These are phyloP conservation scores for Cordylochernes scorpioides DNA, from an alignment of 2,888 invertebrate genomes.

Conservation along the genomic window DNA sequence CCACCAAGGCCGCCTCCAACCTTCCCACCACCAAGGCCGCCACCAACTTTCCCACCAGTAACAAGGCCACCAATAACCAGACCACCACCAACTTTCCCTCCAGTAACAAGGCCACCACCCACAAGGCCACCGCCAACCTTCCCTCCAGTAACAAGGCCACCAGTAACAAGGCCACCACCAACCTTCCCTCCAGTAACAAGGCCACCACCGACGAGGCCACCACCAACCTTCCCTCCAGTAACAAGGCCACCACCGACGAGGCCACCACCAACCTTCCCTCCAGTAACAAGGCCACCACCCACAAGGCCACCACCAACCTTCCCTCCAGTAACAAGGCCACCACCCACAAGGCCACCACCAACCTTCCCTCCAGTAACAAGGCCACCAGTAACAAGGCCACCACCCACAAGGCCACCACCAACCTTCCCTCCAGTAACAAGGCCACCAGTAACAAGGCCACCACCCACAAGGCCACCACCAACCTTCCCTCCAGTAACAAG, in stretches of 20 bases:
- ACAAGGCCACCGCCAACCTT: slow-evolving; percentile 1
- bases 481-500: slow-evolving; percentile 1
- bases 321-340: slow-evolving; percentile 1
- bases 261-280: slow-evolving; percentile 1
- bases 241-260: slow-evolving; percentile 1
- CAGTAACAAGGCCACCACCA: slow-evolving; percentile 2
- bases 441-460: slow-evolving; percentile 3
- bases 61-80: slow-evolving; percentile 4
- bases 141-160: slow-evolving; percentile 1
- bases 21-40: slow-evolving; percentile 4
- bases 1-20: slow-evolving; percentile 1
- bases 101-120: too few relatives aligned
- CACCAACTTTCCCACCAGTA: slow-evolving; percentile 3
- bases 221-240: background rate
- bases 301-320: background rate
- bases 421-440: background rate
- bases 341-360: background rate
- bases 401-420: slow-evolving; percentile 8
- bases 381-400: slow-evolving; percentile 18
- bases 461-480: background rate
- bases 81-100: slow-evolving; percentile 7
- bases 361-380: slow-evolving; percentile 7
- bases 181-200: background rate
- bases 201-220: slow-evolving; percentile 3
- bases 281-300: slow-evolving; percentile 1